Evolutionary conservation across 2,797 vertebrate genomes (phyloP).

Genomic region (Peromyscus eremicus): DNA sequence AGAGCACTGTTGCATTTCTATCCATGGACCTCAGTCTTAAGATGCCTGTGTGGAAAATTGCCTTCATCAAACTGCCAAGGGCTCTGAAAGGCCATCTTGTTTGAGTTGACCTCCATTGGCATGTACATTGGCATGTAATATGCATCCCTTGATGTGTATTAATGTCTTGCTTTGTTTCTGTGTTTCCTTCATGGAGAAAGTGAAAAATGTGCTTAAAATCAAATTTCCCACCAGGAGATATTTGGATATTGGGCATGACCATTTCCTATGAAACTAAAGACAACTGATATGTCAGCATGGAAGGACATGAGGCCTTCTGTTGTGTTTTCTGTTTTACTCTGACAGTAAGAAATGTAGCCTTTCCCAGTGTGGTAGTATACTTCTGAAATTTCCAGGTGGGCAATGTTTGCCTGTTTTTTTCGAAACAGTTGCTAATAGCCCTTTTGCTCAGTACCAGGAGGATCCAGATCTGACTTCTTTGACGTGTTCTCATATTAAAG

Average conservation of each 20-base stretch:
- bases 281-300: neutral
- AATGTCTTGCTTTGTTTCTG: constrained; percentile 8
- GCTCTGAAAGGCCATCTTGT: neutral
- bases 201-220: constrained; percentile 24
- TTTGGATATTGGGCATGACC: neutral
- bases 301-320: neutral
- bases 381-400: neutral
- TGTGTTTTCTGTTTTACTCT: constrained; percentile 19
- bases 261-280: neutral
- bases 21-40: neutral
- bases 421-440: neutral
- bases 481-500: neutral
- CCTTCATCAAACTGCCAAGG: neutral
- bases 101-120: neutral
- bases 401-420: neutral
- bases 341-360: neutral
- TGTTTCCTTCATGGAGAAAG: neutral
- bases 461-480: neutral
- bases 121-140: neutral
- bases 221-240: neutral
- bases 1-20: constrained; percentile 4
- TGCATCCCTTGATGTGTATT: neutral
- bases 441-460: neutral
- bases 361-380: neutral
- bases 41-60: neutral